These are phyloP conservation scores for Cyanoramphus novaezelandiae DNA, from an alignment of 2,113 vertebrate species.

Conservation along the genomic window DNA sequence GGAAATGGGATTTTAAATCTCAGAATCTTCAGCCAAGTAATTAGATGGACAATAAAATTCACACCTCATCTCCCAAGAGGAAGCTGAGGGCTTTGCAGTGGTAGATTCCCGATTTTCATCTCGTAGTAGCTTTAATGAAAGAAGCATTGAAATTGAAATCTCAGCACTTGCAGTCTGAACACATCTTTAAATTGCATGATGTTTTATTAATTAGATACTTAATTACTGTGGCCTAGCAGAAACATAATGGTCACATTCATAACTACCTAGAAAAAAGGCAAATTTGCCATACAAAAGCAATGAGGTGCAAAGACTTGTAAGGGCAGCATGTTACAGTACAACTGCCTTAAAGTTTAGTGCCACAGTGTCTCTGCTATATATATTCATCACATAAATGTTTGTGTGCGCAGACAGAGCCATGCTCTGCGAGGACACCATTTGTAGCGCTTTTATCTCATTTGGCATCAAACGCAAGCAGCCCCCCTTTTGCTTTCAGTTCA, in stretches of 20 bases:
- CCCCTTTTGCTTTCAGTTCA: neutral
- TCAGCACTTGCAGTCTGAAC: neutral
- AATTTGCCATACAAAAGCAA: neutral
- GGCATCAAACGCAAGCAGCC: neutral
- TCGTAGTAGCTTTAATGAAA: neutral
- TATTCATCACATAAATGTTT: neutral
- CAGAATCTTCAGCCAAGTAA: slow-evolving; percentile 31
- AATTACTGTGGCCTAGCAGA: neutral
- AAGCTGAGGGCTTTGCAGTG: neutral
- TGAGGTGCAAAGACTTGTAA: neutral
- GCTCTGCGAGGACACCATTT: neutral
- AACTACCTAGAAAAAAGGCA: neutral
- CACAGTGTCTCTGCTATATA: neutral
- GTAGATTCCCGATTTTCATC: neutral
- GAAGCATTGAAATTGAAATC: neutral
- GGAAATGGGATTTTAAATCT: slow-evolving; percentile 30
- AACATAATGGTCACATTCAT: neutral
- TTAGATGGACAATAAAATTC: slow-evolving; percentile 30
- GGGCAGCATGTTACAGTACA: neutral
- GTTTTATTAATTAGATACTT: neutral
- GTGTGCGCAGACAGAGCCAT: neutral
- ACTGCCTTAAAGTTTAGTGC: neutral
- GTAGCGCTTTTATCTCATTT: neutral
- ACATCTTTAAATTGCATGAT: neutral
- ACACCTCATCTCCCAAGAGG: neutral